Percentiles rank a stretch among this genome's conserved stretches.
These are phyloP conservation scores for Saxidomus purpurata DNA, from an alignment of 1,140 invertebrate species.

Conservation along the genomic window DNA sequence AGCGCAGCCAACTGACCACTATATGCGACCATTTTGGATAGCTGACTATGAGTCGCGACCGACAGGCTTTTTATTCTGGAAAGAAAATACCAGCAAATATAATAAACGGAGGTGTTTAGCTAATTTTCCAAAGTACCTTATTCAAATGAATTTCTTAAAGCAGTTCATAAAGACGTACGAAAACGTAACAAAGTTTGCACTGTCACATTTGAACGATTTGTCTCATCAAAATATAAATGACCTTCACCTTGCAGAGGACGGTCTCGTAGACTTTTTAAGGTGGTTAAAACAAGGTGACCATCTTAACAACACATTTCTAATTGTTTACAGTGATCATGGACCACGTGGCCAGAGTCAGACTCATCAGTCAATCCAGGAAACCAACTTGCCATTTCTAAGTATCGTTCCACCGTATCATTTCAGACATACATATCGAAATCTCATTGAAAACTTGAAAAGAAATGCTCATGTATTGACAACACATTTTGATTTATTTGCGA, in stretches of 20 bases:
- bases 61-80: neutral
- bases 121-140: slow-evolving; percentile 46
- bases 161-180: slow-evolving; percentile 60
- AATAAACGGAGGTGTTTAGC: slow-evolving; percentile 49
- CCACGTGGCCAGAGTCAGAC: slow-evolving; percentile 94
- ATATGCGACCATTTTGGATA: slow-evolving; percentile 84
- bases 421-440: slow-evolving; percentile 88
- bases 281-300: slow-evolving; percentile 77
- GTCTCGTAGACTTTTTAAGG: slow-evolving; percentile 78
- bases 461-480: slow-evolving; percentile 89
- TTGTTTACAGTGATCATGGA: slow-evolving; percentile 98
- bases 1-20: slow-evolving; percentile 86
- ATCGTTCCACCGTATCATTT: slow-evolving; percentile 92
- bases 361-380: slow-evolving; percentile 94
- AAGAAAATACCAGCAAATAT: neutral
- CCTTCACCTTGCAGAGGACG: slow-evolving; percentile 63
- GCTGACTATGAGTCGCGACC: slow-evolving; percentile 86
- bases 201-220: slow-evolving; percentile 44
- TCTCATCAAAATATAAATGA: slow-evolving; percentile 65
- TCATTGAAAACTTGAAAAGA: slow-evolving; percentile 90
- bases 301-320: slow-evolving; percentile 89
- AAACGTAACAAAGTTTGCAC: slow-evolving; percentile 48
- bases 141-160: slow-evolving; percentile 60
- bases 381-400: slow-evolving; percentile 94
- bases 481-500: slow-evolving; percentile 86